Evolutionary conservation across 2,113 vertebrate genomes (phyloP).

Genomic region (Zeus faber): DNA sequence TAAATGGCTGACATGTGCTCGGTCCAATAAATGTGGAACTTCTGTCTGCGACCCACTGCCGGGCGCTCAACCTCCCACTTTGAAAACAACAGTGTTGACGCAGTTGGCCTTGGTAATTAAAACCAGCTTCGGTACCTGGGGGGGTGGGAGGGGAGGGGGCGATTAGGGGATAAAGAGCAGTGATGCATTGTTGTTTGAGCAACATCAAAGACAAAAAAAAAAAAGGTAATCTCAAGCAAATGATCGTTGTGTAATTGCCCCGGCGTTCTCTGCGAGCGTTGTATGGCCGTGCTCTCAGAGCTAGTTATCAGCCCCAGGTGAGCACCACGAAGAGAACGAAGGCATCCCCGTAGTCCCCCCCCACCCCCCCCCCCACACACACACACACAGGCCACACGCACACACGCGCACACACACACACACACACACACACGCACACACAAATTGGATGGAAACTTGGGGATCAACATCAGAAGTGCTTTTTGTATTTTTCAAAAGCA

Average conservation of each 20-base stretch:
- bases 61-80: slow-evolving; percentile 20
- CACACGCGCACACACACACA: slow-evolving; percentile 33
- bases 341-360: no score
- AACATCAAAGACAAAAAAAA: slow-evolving; percentile 61
- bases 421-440: slow-evolving; percentile 25
- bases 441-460: no score
- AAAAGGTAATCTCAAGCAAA: slow-evolving; percentile 63
- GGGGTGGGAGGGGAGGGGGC: neutral
- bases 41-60: slow-evolving; percentile 46
- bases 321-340: slow-evolving; percentile 30
- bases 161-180: slow-evolving; percentile 40
- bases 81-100: slow-evolving; percentile 46
- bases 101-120: slow-evolving; percentile 71
- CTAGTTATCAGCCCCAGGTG: slow-evolving; percentile 69
- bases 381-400: slow-evolving; percentile 17
- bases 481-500: slow-evolving; percentile 48
- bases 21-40: no score
- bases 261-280: slow-evolving; percentile 53
- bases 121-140: slow-evolving; percentile 43
- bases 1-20: no score
- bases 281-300: slow-evolving; percentile 52
- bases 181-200: slow-evolving; percentile 65
- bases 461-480: slow-evolving; percentile 56
- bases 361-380: slow-evolving; percentile 33
- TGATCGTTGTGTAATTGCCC: slow-evolving; percentile 70